Evolutionary conservation across 2,888 invertebrate species (phyloP).

Genomic region (Rambutsinella grinnellia): DNA sequence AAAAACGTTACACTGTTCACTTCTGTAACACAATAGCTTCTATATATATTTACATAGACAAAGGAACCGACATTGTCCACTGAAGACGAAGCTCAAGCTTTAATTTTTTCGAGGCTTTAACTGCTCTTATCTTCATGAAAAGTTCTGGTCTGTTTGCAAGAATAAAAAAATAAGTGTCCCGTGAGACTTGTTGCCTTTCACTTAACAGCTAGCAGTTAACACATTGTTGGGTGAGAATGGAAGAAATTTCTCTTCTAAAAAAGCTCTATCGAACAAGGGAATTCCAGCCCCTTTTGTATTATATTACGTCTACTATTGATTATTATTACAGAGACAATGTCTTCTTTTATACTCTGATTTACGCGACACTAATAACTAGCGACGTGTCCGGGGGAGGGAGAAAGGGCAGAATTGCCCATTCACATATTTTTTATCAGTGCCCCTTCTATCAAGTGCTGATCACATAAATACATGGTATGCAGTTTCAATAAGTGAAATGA

Average conservation of each 20-base stretch:
- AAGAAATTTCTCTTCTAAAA: no score
- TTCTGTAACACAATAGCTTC: no score
- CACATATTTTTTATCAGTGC: slow-evolving; percentile 31
- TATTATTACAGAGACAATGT: slow-evolving; percentile 46
- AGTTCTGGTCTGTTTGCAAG: slow-evolving; percentile 36
- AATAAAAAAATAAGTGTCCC: slow-evolving; percentile 49
- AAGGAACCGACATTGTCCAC: slow-evolving; percentile 29
- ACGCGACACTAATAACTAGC: slow-evolving; percentile 66
- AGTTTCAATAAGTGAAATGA: slow-evolving; percentile 17
- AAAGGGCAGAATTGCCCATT: slow-evolving; percentile 50
- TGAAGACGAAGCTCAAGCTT: slow-evolving; percentile 30
- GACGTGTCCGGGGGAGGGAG: slow-evolving; percentile 47
- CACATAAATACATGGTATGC: slow-evolving; percentile 11
- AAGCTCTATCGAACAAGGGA: neutral
- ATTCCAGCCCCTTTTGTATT: neutral
- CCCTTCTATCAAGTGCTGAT: slow-evolving; percentile 28
- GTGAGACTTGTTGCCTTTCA: slow-evolving; percentile 67
- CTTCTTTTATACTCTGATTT: slow-evolving; percentile 63
- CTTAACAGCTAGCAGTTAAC: slow-evolving; percentile 61
- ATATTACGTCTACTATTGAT: neutral
- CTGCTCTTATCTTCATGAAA: slow-evolving; percentile 25
- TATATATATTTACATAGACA: no score
- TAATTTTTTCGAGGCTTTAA: slow-evolving; percentile 40
- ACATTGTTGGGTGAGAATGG: slow-evolving; percentile 39
- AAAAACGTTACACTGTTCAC: no score